Percentiles rank a stretch among this genome's conserved stretches.
These are phyloP conservation scores for Agrenia bidenticulata DNA, from an alignment of 2,888 invertebrate species.

Conservation along the genomic window DNA sequence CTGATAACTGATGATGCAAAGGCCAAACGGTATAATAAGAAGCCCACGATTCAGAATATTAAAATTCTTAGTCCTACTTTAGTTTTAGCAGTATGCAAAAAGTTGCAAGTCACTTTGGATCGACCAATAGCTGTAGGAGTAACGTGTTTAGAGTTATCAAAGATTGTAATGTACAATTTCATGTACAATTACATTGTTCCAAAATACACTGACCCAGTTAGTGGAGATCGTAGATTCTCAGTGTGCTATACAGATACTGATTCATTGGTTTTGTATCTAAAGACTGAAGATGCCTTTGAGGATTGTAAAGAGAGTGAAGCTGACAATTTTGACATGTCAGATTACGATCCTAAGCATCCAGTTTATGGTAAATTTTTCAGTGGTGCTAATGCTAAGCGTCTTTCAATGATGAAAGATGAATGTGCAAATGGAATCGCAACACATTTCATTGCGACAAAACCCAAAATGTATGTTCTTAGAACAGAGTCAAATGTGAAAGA, in stretches of 20 bases:
- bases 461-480: conserved; percentile 15
- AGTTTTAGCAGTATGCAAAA: conserved; percentile 7
- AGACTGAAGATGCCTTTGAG: conserved; percentile 22
- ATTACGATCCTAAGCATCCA: conserved; percentile 6
- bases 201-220: conserved; percentile 12
- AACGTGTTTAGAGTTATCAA: conserved; percentile 20
- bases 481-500: too few relatives aligned
- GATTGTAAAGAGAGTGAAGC: conserved; percentile 8
- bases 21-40: conserved; percentile 4
- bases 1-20: conserved; percentile 19
- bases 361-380: conserved; percentile 23
- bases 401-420: conserved; percentile 29
- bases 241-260: conserved; percentile 30
- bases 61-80: neutral
- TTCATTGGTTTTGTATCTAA: neutral
- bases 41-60: conserved; percentile 24
- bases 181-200: conserved; percentile 22
- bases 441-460: conserved; percentile 13
- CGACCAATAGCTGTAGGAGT: conserved; percentile 26
- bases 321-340: conserved; percentile 23
- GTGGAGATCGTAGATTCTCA: neutral
- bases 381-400: conserved; percentile 7
- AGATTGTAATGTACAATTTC: conserved; percentile 20
- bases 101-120: conserved; percentile 7
- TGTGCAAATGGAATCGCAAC: neutral